Conservation (phyloP, 2,888 invertebrate species). For the Hoplodrina ambigua region DNA sequence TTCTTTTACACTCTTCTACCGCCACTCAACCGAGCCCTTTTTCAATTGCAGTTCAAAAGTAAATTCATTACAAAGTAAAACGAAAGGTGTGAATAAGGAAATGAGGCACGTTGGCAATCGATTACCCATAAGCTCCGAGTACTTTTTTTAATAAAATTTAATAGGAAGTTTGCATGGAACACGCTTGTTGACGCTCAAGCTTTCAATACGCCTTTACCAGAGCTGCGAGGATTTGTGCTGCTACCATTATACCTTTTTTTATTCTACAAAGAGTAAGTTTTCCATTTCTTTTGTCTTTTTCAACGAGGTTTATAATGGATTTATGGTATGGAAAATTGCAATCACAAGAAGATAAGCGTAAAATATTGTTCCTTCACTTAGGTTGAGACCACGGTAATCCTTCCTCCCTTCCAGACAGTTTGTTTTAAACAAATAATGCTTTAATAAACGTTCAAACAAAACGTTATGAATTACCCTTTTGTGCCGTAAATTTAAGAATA, state of each 20-base stretch:
- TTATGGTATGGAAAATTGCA: constrained; percentile 49
- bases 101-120: constrained; percentile 26
- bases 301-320: constrained; percentile 34
- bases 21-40: not conserved
- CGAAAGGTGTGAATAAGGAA: constrained; percentile 14
- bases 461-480: constrained; percentile 72
- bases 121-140: constrained; percentile 30
- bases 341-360: constrained; percentile 45
- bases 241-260: constrained; percentile 19
- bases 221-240: constrained; percentile 25
- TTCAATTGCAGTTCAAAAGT: constrained; percentile 8
- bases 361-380: constrained; percentile 51
- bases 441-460: constrained; percentile 70
- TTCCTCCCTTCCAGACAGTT: constrained; percentile 60
- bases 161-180: constrained; percentile 36
- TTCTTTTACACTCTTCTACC: constrained; percentile 6
- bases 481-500: constrained; percentile 71
- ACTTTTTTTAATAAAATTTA: constrained; percentile 51
- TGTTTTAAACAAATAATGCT: constrained; percentile 70
- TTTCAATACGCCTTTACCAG: constrained; percentile 36
- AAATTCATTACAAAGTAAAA: not conserved
- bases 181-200: constrained; percentile 46
- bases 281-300: constrained; percentile 33
- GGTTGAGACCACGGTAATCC: constrained; percentile 34
- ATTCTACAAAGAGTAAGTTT: constrained; percentile 7